Base-by-base conservation (phyloP, 2,113 vertebrate genomes). In the Typhlomys cinereus region DNA sequence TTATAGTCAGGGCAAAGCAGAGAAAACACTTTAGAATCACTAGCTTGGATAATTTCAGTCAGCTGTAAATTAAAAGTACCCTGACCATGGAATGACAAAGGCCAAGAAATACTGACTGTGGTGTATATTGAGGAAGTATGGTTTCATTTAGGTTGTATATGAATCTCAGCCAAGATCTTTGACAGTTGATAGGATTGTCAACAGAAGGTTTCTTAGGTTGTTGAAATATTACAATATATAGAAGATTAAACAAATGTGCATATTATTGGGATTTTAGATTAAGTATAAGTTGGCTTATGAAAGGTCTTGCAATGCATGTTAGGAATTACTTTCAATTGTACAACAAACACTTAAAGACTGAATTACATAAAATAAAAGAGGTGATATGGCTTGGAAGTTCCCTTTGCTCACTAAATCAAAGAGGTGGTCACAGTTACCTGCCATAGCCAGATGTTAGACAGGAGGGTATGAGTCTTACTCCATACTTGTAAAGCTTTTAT, bases 261-360 rank as follows among this genome's bases (percentile, higher is more conserved):
- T n/a, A 29, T 41, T 62, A 54, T 62, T 85, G 48, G 17, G 18
- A 48, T 70, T 92, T 93, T 74, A n/a, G 12, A 62, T 62, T 23
- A 78, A 9, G 8, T 57, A n/a, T 64, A 20, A 9, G 73, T n/a
- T 44, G 29, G 11, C 1, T 61, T 4, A n/a, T 46, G 13, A 73
- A 41, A 57, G 10, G 8, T 76, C 71, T 36, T 54, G 18, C 2
- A n/a, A 44, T 90, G 1, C 12, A 73, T 61, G 10, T 74, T 70
- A 59, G 74, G n/a, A 75, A 90, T 88, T 89, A 70, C 69, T 80
- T 81, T 75, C 29, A 46, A 15, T 61, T 94, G 48, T 73, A 20
- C 13, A 44, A 15, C 41, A 61, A 86, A 46, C 8, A 73, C 17
- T 73, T 41, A 20, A 83, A 29, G 25, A 61, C 18, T 46, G 18